These are phyloP conservation scores for Bos indicus DNA, from an alignment of 2,113 vertebrate genomes.

Conservation along the genomic window DNA sequence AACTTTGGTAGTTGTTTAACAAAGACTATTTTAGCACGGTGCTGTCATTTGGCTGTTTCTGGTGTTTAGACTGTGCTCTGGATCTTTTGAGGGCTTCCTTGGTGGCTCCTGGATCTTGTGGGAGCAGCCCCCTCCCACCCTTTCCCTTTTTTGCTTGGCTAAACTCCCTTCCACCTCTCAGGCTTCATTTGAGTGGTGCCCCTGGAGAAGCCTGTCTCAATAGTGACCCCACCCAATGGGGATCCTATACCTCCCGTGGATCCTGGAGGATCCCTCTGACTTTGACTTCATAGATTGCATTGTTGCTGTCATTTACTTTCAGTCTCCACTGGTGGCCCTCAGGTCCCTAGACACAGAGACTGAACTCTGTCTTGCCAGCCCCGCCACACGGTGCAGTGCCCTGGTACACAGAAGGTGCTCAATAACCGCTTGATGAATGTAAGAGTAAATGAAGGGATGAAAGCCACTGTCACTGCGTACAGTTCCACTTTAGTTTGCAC, in stretches of 20 bases:
- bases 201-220: background rate
- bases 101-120: background rate
- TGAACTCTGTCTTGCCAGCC: background rate
- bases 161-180: background rate
- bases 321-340: background rate
- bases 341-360: background rate
- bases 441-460: no score
- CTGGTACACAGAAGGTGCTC: no score
- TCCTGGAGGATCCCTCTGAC: background rate
- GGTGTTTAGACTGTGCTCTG: background rate
- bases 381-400: no score
- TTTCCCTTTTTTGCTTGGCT: background rate
- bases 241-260: background rate
- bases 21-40: background rate
- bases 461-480: no score
- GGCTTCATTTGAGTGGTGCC: background rate
- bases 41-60: background rate
- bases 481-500: no score
- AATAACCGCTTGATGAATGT: no score
- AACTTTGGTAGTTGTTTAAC: background rate
- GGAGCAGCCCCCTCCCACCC: background rate
- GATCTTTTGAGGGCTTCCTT: background rate
- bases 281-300: background rate
- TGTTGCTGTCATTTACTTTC: background rate
- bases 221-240: fast-evolving